Base-by-base conservation (phyloP, 2,888 invertebrate species). In the Drosophila parthenogenetica region DNA sequence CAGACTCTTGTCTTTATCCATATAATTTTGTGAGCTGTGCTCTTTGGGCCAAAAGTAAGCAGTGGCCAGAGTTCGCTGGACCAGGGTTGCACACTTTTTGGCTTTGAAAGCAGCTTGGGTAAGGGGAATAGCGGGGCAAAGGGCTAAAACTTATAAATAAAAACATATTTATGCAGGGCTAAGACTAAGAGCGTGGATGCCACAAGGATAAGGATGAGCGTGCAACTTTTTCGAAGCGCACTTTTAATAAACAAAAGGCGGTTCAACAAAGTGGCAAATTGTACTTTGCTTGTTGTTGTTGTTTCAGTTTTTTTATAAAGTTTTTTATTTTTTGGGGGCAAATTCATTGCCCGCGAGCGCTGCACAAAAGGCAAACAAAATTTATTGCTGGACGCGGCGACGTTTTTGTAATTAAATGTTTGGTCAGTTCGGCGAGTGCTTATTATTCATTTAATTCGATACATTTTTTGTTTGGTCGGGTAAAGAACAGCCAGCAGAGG, bases 401-500 rank as follows among this genome's bases (percentile, higher is more conserved):
- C 87, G 81, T 76, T 84, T 84, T 87, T 87, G 83, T 87, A 83
- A 83, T 83, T 83, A 83, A 83, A 83, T 83, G 83, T 89, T 50
- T 60, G 50, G 64, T 19, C 49, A 49, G 45, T 16, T 29, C 62
- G 63, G 39, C 5, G 62, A 67, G 65, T 78, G 78, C 78, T 77
- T 84, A 87, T 87, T 84, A 89, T 89, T 87, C 75, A 87, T 69
- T 74, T 73, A 69, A 75, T 73, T 65, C 76, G 60, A 75, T 65
- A 51, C 63, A 35, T 37, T 53, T 49, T 58, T 54, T 25, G 25
- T 1, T 1, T 29, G 29, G 29, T 0, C 1, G 22, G 5, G 22
- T 50, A 13, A 17, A 48, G 58, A 59, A 59, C 19, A 22, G 17
- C 16, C 32, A 40, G n/a, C 13, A 14, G 57, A 61, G 58, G 17